These are phyloP conservation scores for Linyphia triangularis DNA, from an alignment of 2,888 invertebrate species.

Conservation along the genomic window DNA sequence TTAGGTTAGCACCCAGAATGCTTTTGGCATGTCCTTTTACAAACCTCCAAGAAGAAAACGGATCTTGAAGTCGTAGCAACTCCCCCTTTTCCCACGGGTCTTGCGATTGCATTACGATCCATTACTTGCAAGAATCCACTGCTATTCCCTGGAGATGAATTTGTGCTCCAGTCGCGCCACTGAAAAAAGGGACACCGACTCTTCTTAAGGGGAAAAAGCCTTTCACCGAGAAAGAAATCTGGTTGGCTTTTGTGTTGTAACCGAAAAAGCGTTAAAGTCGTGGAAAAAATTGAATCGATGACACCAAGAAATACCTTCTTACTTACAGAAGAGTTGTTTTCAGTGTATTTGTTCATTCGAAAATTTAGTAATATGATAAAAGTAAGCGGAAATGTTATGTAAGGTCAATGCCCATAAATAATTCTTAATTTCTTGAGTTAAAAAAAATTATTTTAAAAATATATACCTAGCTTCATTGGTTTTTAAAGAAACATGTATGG, in stretches of 20 bases:
- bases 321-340: too few species aligned
- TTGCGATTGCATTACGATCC: neutral
- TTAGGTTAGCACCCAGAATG: too few species aligned
- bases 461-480: too few species aligned
- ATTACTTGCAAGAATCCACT: neutral
- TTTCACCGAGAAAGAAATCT: neutral
- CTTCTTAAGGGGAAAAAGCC: neutral
- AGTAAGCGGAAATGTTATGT: too few species aligned
- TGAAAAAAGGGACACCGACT: neutral
- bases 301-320: too few species aligned
- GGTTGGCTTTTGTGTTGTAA: neutral
- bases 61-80: neutral
- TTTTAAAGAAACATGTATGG: too few species aligned
- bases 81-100: neutral
- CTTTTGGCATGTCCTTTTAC: neutral
- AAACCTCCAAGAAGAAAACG: neutral
- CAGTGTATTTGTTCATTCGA: too few species aligned
- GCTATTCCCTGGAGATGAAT: neutral
- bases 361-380: too few species aligned
- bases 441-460: too few species aligned
- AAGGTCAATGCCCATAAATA: too few species aligned
- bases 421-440: too few species aligned
- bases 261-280: neutral
- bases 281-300: neutral
- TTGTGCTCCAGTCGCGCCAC: neutral